Conservation (phyloP, 2,797 vertebrate genomes). For the Chloroceryle inda region DNA sequence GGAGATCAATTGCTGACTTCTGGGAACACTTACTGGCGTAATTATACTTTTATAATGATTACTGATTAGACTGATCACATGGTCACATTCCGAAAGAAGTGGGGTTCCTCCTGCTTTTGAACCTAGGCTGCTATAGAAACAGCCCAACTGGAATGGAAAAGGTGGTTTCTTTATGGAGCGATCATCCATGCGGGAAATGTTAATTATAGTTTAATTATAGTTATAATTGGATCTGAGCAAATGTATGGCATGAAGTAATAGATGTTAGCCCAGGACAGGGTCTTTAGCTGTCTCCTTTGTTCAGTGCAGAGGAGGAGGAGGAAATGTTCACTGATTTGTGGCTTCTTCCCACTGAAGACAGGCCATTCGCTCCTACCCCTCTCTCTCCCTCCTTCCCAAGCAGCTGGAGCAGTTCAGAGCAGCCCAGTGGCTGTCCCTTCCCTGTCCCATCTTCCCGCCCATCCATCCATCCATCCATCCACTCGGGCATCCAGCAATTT, state of each 20-base stretch:
- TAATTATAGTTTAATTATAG: neutral
- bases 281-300: neutral
- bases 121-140: neutral
- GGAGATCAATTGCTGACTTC: neutral
- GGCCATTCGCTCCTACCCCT: neutral
- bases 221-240: neutral
- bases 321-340: neutral
- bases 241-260: neutral
- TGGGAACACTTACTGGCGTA: neutral
- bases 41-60: neutral
- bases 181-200: neutral
- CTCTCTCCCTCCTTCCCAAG: neutral
- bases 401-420: neutral
- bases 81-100: neutral
- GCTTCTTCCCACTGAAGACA: neutral
- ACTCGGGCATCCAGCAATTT: neutral
- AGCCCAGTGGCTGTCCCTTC: neutral
- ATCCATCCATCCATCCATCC: neutral
- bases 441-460: neutral
- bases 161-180: neutral
- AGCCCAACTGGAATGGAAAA: neutral
- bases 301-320: neutral
- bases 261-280: neutral
- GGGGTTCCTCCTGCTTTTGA: neutral
- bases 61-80: rapidly evolving